Conservation (phyloP, 2,797 vertebrate species). For the Vultur gryphus region DNA sequence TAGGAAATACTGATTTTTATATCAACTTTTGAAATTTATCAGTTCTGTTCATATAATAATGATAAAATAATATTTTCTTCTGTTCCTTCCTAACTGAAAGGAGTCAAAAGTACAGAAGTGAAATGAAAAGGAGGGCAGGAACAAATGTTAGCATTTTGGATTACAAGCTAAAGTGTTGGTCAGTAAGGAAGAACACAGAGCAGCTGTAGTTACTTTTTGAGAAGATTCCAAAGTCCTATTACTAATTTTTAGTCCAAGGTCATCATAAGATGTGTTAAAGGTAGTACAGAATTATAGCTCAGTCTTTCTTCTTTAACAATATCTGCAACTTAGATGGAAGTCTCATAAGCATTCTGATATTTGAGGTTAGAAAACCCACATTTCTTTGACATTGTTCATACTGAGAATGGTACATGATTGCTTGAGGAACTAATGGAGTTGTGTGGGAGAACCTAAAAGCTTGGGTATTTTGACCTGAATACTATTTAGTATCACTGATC, state of each 20-base stretch:
- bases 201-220: neutral
- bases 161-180: neutral
- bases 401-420: neutral
- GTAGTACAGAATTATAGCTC: neutral
- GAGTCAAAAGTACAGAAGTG: neutral
- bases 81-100: neutral
- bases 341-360: neutral
- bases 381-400: neutral
- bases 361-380: neutral
- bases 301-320: neutral
- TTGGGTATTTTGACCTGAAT: neutral
- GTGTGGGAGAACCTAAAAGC: neutral
- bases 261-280: neutral
- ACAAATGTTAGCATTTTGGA: neutral
- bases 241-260: neutral
- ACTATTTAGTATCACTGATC: neutral
- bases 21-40: neutral
- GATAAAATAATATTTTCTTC: neutral
- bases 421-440: neutral
- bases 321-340: neutral
- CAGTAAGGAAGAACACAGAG: neutral
- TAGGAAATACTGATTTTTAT: neutral
- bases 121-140: neutral
- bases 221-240: neutral
- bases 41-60: neutral